Evolutionary conservation across 2,113 vertebrate species (phyloP), one percentile per base, ranked within the genome.

Genomic region (Rostratula benghalensis): DNA sequence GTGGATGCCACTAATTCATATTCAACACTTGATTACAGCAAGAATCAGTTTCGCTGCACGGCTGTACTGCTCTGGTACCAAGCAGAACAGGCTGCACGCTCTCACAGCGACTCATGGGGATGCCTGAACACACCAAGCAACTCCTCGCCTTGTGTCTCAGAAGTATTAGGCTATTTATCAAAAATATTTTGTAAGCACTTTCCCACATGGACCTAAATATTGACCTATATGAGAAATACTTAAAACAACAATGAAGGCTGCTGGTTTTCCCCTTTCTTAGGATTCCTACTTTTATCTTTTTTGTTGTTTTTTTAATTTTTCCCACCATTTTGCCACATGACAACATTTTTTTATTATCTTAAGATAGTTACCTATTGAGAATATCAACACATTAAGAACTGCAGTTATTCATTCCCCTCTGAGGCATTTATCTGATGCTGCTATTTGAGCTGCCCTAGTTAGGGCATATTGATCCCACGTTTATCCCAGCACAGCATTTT

Each of bases 51-150:
- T 43, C 23, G 19, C 67, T 84, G 46, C 35, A 21, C 0, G 5
- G 18, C 60, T 63, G 10, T 48, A 68, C 31, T 1, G 0, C 53
- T 43, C 33, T 1, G 0, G 56, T 46, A 90, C 57, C n/a, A 41
- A 46, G 37, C 50, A 35, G 10, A 41, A 59, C 2, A 86, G 50
- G 39, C 64, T 33, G 21, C 30, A 35, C 0, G 3, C 21, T 53
- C 56, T 48, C 76, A 76, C 50, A 41, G 56, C 2, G 0, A 20
- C 56, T 46, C 3, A 0, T 27, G 27, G 14, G 39, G 39, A 65
- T 24, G 65, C 61, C 35, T 53, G 50, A 48, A 17, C 51, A 65
- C 64, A 60, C 39, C n/a, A 60, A 75, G 56, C 46, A 54, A 53
- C 54, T 64, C 74, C 61, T 53, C 0, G 0, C 31, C n/a, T 70